These are phyloP conservation scores for Embiotoca jacksoni DNA, from an alignment of 2,113 vertebrate genomes.

Conservation along the genomic window DNA sequence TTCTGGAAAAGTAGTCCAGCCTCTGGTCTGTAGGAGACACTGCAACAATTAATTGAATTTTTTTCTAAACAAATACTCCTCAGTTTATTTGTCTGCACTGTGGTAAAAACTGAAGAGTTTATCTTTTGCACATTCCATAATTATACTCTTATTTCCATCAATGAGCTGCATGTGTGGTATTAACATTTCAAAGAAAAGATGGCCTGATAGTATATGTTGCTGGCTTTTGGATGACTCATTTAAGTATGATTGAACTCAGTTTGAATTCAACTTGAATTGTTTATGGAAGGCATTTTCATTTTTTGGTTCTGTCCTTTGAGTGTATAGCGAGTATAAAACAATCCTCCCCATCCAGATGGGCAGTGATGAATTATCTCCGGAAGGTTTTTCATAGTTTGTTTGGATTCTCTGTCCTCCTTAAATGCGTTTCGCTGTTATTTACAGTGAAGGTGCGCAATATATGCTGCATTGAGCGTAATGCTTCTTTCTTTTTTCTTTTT, in stretches of 20 bases:
- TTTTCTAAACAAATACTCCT: background rate
- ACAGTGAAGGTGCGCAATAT: slow-evolving; percentile 36
- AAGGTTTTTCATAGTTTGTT: slow-evolving; percentile 57
- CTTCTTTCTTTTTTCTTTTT: background rate
- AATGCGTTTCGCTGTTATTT: slow-evolving; percentile 63
- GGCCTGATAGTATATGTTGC: background rate
- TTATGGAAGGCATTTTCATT: slow-evolving; percentile 27
- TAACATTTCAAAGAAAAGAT: background rate
- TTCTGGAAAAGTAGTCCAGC: background rate
- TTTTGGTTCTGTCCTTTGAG: slow-evolving; percentile 10
- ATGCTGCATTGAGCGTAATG: slow-evolving; percentile 18
- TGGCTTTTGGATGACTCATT: slow-evolving; percentile 35
- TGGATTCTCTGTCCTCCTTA: slow-evolving; percentile 70
- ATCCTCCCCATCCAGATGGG: slow-evolving; percentile 34
- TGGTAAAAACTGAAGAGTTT: background rate
- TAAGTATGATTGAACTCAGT: slow-evolving; percentile 51
- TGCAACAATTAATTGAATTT: background rate
- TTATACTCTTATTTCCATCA: background rate
- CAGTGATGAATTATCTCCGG: slow-evolving; percentile 55
- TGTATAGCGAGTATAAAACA: slow-evolving; percentile 28
- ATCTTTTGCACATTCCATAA: background rate
- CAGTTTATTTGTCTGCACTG: background rate
- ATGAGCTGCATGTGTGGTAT: slow-evolving; percentile 1
- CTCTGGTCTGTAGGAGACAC: slow-evolving; percentile 2
- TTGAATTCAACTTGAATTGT: slow-evolving; percentile 41